A percentile compares a stretch with the other conserved stretches of the same genome.
Evolutionary conservation across 2,113 vertebrate species (phyloP).

Genomic region (Oncorhynchus tshawytscha): DNA sequence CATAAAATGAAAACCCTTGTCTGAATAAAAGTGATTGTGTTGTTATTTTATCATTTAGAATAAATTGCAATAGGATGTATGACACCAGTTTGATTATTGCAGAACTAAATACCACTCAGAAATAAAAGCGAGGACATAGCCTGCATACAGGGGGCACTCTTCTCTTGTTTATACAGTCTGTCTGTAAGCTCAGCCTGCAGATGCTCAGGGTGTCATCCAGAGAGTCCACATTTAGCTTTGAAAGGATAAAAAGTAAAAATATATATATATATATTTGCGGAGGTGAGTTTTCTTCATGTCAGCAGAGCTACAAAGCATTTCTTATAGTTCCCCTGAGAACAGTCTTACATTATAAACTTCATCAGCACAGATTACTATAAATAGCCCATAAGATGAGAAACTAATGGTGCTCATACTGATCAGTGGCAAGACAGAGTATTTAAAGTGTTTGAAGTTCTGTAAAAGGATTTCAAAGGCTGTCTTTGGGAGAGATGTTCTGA

Average conservation of each 20-base stretch:
- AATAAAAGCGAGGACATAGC: not conserved
- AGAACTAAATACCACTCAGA: not conserved
- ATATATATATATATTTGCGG: constrained; percentile 16
- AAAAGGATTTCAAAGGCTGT: not conserved
- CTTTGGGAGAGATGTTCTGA: constrained; percentile 5
- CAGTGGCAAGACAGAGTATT: not conserved
- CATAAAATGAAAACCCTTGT: too few species aligned
- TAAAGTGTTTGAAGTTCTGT: not conserved
- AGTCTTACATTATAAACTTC: constrained; percentile 13
- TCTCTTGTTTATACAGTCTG: constrained; percentile 36
- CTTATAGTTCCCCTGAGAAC: constrained; percentile 18
- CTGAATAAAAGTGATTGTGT: too few species aligned
- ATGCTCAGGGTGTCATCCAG: constrained; percentile 53
- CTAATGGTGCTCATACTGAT: constrained; percentile 6
- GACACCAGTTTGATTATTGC: not conserved
- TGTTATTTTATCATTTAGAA: too few species aligned
- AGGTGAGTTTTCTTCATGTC: constrained; percentile 48
- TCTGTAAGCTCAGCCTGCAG: constrained; percentile 28
- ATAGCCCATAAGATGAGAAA: not conserved
- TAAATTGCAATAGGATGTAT: not conserved
- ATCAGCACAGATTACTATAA: constrained; percentile 18
- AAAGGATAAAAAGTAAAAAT: constrained; percentile 34
- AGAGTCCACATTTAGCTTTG: constrained; percentile 41
- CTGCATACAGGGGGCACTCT: constrained; percentile 68
- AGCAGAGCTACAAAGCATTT: constrained; percentile 18